These are phyloP conservation scores for Zaprionus capensis DNA, from an alignment of 1,140 invertebrate species.

Conservation along the genomic window DNA sequence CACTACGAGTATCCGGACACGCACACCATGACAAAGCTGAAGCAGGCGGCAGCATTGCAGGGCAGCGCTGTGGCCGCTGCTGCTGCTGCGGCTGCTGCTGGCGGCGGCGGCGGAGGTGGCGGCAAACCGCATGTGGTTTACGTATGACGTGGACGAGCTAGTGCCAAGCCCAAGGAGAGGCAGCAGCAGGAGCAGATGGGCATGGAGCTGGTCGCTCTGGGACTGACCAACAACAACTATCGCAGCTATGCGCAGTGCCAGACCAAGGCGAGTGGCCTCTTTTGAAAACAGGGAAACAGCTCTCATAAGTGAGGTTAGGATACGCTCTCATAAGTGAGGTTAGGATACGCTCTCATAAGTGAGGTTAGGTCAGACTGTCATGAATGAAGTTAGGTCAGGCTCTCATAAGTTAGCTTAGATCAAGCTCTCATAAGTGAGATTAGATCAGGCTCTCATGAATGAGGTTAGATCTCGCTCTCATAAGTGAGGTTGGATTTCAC, in stretches of 20 bases:
- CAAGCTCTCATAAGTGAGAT: not conserved
- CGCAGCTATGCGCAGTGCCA: slow-evolving; percentile 70
- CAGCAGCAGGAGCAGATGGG: slow-evolving; percentile 21
- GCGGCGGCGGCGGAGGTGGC: slow-evolving; percentile 21
- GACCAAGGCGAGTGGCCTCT: slow-evolving; percentile 54
- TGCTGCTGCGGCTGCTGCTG: slow-evolving; percentile 5
- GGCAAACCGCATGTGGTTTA: slow-evolving; percentile 83
- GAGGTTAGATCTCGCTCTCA: slow-evolving; percentile 27
- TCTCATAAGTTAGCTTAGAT: too few species aligned
- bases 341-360: not conserved
- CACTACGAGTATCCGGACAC: slow-evolving; percentile 83
- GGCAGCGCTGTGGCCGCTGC: slow-evolving; percentile 29
- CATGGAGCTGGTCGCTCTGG: slow-evolving; percentile 63
- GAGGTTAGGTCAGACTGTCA: not conserved
- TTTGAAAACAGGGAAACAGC: slow-evolving; percentile 57
- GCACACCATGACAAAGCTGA: slow-evolving; percentile 77
- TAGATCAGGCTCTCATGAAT: not conserved
- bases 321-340: not conserved
- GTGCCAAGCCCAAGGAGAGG: slow-evolving; percentile 5
- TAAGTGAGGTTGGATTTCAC: too few species aligned
- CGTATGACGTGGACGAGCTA: slow-evolving; percentile 81
- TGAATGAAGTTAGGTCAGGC: slow-evolving; percentile 16
- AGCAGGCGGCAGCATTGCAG: slow-evolving; percentile 63
- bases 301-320: too few species aligned
- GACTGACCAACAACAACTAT: slow-evolving; percentile 67